Evolutionary conservation across 2,888 invertebrate species (phyloP).

Genomic region (Hypercompe scribonia): DNA sequence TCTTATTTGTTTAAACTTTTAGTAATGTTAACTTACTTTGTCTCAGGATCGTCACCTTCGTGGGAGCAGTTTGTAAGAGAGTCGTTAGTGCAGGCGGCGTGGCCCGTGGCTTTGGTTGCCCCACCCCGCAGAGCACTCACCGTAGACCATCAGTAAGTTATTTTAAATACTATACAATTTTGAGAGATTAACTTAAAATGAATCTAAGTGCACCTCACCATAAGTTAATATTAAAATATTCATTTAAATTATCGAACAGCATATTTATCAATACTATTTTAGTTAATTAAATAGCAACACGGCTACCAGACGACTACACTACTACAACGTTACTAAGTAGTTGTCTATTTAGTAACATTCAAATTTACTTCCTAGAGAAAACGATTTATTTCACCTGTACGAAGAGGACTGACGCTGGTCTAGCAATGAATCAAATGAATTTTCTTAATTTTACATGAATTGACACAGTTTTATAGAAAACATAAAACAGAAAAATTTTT

Average conservation of each 20-base stretch:
- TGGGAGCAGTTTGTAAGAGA: slow-evolving; percentile 87
- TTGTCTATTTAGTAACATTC: not conserved
- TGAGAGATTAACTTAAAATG: not conserved
- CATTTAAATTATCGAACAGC: not conserved
- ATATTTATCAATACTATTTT: not conserved
- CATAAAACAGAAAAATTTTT: too few species aligned
- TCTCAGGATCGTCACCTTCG: slow-evolving; percentile 81
- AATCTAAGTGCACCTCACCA: not conserved
- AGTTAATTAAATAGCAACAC: not conserved
- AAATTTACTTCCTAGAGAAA: not conserved
- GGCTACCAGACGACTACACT: too few species aligned
- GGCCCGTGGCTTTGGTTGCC: slow-evolving; percentile 87
- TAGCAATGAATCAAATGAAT: not conserved
- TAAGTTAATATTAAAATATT: not conserved
- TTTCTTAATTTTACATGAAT: not conserved
- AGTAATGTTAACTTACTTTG: slow-evolving; percentile 12
- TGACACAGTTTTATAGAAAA: too few species aligned
- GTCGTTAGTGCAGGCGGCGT: slow-evolving; percentile 87
- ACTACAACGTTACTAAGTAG: too few species aligned
- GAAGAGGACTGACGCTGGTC: not conserved
- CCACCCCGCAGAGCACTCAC: slow-evolving; percentile 80
- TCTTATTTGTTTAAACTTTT: not conserved
- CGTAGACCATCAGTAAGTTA: slow-evolving; percentile 81
- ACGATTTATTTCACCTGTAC: not conserved
- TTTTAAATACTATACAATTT: not conserved